Conservation (phyloP, 2,797 vertebrate genomes). For the Eospalax fontanierii region DNA sequence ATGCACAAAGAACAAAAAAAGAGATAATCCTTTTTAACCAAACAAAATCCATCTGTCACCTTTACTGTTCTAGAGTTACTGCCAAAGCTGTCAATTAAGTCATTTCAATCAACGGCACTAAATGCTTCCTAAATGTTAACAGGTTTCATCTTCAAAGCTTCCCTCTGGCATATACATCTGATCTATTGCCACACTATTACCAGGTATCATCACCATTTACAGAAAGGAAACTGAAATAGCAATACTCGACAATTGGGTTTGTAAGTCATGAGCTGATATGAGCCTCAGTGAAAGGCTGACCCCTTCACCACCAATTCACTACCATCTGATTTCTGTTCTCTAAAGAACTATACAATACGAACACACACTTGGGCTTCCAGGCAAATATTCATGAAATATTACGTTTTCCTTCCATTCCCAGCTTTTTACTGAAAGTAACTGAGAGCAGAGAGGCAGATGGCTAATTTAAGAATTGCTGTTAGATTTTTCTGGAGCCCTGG, state of each 20-base stretch:
- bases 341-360: background rate
- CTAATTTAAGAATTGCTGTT: slow-evolving; percentile 66
- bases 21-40: slow-evolving; percentile 9
- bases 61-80: background rate
- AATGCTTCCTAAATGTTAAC: background rate
- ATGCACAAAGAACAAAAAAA: slow-evolving; percentile 32
- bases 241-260: background rate
- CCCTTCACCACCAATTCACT: background rate
- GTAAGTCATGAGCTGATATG: background rate
- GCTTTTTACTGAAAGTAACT: slow-evolving; percentile 46
- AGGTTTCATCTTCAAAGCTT: background rate
- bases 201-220: background rate
- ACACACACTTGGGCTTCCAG: background rate
- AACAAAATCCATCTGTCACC: slow-evolving; percentile 10
- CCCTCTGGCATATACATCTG: background rate
- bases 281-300: background rate
- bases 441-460: slow-evolving; percentile 69
- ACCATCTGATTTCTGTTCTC: background rate
- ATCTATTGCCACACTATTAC: background rate
- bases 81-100: background rate
- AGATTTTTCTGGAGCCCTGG: slow-evolving; percentile 68
- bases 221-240: background rate
- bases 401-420: background rate
- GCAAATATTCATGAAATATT: slow-evolving; percentile 49
- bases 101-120: background rate